Evolutionary conservation across 2,888 invertebrate genomes (phyloP), one percentile per base, ranked within the genome.

Genomic region (Eucriotettix oculatus): DNA sequence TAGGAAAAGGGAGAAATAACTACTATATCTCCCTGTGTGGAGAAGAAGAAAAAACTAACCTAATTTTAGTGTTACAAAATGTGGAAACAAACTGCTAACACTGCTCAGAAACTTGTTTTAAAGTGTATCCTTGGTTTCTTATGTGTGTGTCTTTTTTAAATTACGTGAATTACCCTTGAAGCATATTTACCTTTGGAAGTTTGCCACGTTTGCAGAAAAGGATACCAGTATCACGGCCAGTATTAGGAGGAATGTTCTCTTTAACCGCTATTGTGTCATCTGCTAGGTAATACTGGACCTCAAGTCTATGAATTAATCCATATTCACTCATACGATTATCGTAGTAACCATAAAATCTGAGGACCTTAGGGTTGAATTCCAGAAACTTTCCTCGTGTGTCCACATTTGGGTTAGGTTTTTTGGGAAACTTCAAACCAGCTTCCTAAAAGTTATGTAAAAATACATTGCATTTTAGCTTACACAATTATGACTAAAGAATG

Each of bases 231-330:
- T 88, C 86, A 55, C 81, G 77, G 0, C 89, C 89, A 1, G 85
- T 83, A 69, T 86, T 86, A 0, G 79, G 75, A 0, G 79, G 76
- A 57, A 83, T 71, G 53, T 78, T 78, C 74, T 94, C 93, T 67
- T 86, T 85, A 10, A 96, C 85, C 72, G 94, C 92, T 11, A 95
- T 85, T 0, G 92, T 92, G 68, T 91, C 90, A 68, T 95, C 93
- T 0, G 88, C 84, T 56, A 95, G 76, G 73, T 86, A 93, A 70
- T 89, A 95, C 68, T 87, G 84, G 14, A 96, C 76, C 69, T 90
- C 86, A 62, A 95, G 73, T 66, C 84, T 77, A 65, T 92, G 86
- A 40, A 90, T 73, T 61, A 84, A 82, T 0, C 94, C 94, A 69
- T 84, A 85, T 69, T 85, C 82, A 1, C 82, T 82, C 12, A 82